Conservation (phyloP, 2,113 vertebrate genomes). For the Atlantisia rogersi region DNA sequence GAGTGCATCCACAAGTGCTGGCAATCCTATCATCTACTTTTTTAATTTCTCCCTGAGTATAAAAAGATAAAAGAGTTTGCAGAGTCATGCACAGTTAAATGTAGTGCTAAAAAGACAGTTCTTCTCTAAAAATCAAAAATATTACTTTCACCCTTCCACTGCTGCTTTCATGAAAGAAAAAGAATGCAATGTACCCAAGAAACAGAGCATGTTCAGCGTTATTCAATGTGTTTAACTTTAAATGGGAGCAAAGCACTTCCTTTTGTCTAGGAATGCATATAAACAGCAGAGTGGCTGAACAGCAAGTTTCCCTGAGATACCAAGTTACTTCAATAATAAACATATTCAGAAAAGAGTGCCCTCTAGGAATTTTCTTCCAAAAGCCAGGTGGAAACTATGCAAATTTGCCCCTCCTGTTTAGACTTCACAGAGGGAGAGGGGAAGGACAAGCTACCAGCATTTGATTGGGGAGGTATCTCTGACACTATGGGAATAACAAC, state of each 20-base stretch:
- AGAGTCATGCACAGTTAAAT: background rate
- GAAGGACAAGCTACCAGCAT: background rate
- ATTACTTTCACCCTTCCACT: background rate
- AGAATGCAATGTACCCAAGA: background rate
- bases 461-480: background rate
- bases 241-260: background rate
- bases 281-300: background rate
- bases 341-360: background rate
- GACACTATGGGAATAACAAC: background rate
- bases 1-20: constrained; percentile 86
- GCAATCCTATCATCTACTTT: constrained; percentile 79
- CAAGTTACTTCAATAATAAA: background rate
- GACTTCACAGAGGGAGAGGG: background rate
- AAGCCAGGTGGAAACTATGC: background rate
- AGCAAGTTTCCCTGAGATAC: background rate
- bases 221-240: background rate
- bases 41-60: constrained; percentile 87
- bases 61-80: constrained; percentile 31
- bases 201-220: background rate
- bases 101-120: background rate
- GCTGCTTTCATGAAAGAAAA: background rate
- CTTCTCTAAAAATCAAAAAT: background rate
- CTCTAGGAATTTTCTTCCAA: background rate
- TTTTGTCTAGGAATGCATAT: background rate
- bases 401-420: background rate